Conservation (phyloP, 2,113 vertebrate species). For the Charadrius vociferus region DNA sequence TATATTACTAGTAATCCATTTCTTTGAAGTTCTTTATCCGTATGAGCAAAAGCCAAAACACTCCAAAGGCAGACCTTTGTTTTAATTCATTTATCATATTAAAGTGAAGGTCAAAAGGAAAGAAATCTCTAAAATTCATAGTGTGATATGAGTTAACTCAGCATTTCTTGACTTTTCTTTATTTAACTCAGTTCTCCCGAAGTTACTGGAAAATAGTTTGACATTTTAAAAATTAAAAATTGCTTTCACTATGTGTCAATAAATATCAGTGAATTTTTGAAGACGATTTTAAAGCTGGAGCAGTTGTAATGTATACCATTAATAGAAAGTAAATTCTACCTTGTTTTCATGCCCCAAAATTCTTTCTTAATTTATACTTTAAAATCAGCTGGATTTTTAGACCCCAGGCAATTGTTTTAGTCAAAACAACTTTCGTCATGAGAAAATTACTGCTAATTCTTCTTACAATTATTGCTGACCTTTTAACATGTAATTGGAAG, state of each 20-base stretch:
- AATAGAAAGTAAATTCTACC: background rate
- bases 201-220: background rate
- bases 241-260: background rate
- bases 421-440: background rate
- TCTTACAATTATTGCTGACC: background rate
- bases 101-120: background rate
- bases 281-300: background rate
- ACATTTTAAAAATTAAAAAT: conserved; percentile 35
- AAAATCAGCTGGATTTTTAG: background rate
- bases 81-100: background rate
- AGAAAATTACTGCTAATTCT: background rate
- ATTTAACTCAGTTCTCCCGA: background rate
- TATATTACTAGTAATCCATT: background rate
- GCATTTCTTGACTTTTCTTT: background rate
- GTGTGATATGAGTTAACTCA: background rate
- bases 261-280: conserved; percentile 15
- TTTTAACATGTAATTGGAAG: background rate
- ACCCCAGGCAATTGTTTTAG: background rate
- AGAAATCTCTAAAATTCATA: background rate
- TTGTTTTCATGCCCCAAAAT: background rate
- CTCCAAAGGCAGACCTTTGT: background rate
- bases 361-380: background rate
- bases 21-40: background rate
- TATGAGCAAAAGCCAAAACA: background rate
- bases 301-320: background rate